Evolutionary conservation across 2,888 invertebrate species (phyloP).

Genomic region (Rhagonycha fulva): DNA sequence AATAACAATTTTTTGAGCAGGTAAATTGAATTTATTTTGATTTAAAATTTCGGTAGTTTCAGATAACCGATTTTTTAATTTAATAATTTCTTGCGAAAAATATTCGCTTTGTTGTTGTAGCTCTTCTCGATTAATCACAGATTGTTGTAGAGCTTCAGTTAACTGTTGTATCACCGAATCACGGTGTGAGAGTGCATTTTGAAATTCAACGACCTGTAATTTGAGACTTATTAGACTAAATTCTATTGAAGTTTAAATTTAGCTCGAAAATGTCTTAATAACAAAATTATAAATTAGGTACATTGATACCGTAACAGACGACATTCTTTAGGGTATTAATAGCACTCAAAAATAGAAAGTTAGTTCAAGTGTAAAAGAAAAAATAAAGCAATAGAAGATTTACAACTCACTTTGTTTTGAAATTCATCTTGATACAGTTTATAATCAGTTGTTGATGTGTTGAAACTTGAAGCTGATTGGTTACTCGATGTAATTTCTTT

Average conservation of each 20-base stretch:
- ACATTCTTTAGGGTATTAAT: not conserved
- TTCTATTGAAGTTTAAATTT: not conserved
- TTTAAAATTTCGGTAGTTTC: conserved; percentile 54
- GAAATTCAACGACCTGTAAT: conserved; percentile 74
- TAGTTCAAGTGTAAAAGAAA: not conserved
- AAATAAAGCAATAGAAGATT: not conserved
- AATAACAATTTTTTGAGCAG: not conserved
- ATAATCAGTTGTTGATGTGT: conserved; percentile 70
- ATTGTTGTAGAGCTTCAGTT: conserved; percentile 71
- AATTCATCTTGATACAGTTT: conserved; percentile 73
- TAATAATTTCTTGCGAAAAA: conserved; percentile 63
- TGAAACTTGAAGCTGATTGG: conserved; percentile 59
- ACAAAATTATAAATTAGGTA: not conserved
- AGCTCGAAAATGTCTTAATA: not conserved
- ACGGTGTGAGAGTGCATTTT: conserved; percentile 69
- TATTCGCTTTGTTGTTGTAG: conserved; percentile 65
- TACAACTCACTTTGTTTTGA: conserved; percentile 64
- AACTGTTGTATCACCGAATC: conserved; percentile 75
- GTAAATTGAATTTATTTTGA: conserved; percentile 39
- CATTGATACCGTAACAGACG: not conserved
- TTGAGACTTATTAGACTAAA: conserved; percentile 4
- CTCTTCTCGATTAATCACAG: conserved; percentile 64
- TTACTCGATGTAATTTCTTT: conserved; percentile 55
- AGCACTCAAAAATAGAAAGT: not conserved
- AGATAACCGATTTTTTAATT: conserved; percentile 56